Evolutionary conservation across 1,140 invertebrate genomes (phyloP), one percentile per base, ranked within the genome.

Genomic region (Anagrus nilaparvatae): DNA sequence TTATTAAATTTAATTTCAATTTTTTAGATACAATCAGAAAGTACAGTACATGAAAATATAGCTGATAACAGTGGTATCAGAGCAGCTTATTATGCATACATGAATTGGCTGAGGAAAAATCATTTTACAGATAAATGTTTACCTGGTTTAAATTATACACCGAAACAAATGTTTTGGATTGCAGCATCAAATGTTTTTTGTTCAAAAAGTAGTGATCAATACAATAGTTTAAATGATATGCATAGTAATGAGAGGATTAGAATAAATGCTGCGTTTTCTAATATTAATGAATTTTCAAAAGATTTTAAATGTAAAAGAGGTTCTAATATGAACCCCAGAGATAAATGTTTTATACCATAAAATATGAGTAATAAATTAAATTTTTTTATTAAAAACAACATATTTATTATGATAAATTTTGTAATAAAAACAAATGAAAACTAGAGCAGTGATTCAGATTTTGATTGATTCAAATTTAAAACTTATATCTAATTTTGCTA

Each of bases 311-410:
- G 90, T 60, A 70, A 75, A 12, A 27, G 66, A 4, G 79, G 76
- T 7, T 77, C 79, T 3, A 73, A 72, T 30, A 91, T 93, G 87
- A 92, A 94, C 65, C 87, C 89, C 13, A 63, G 61, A 27, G 71
- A 84, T 2, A 93, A 91, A 62, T 94, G 90, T 61, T 78, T 80
- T 55, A 81, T 93, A 14, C 85, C 82, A 82, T 87, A n/a, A n/a
- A n/a, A n/a, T n/a, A n/a, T n/a, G n/a, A n/a, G n/a, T n/a, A n/a
- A n/a, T n/a, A n/a, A n/a, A n/a, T n/a, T n/a, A n/a, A n/a, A n/a
- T n/a, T n/a, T n/a, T n/a, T n/a, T n/a, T n/a, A n/a, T n/a, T n/a
- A n/a, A n/a, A n/a, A n/a, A n/a, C n/a, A n/a, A n/a, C n/a, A n/a
- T n/a, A n/a, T n/a, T n/a, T n/a, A n/a, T n/a, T n/a, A n/a, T n/a